phyloP scores from a whole-genome alignment of 2,113 vertebrate genomes.

The Pitta sordida region DNA sequence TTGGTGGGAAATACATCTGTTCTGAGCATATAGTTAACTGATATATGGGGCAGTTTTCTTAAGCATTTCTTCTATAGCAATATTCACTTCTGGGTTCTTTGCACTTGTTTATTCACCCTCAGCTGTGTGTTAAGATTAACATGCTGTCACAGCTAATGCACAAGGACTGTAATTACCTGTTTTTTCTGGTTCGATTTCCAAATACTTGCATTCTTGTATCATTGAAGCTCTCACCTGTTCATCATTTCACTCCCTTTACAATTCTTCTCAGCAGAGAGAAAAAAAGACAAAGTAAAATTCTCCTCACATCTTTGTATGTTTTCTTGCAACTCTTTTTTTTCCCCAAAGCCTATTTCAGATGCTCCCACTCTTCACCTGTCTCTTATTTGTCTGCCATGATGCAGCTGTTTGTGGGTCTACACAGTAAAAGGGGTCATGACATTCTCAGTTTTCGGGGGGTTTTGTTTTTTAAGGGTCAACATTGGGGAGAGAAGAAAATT shows the following conservation, averaged over 20 bases:
- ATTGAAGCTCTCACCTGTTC: not conserved
- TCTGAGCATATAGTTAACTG: constrained; percentile 1
- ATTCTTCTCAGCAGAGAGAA: not conserved
- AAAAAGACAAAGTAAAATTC: not conserved
- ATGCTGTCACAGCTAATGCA: not conserved
- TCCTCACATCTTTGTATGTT: not conserved
- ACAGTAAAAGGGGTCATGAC: not conserved
- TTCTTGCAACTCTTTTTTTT: not conserved
- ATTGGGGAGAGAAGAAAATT: not conserved
- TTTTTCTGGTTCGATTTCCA: not conserved
- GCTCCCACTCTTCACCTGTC: not conserved
- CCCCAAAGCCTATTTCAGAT: not conserved
- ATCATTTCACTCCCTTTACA: not conserved
- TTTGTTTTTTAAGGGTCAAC: not conserved
- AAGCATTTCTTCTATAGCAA: not conserved
- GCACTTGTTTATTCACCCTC: constrained; percentile 8
- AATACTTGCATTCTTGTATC: not conserved
- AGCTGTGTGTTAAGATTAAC: not conserved
- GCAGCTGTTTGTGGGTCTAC: not conserved
- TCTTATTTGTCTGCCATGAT: not conserved
- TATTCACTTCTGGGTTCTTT: constrained; percentile 16
- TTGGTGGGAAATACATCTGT: not conserved
- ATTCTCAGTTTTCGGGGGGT: not conserved
- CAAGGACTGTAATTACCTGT: not conserved
- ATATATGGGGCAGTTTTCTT: not conserved